Evolutionary conservation across 2,113 vertebrate species (phyloP).

Genomic region (Aspiorhynchus laticeps): DNA sequence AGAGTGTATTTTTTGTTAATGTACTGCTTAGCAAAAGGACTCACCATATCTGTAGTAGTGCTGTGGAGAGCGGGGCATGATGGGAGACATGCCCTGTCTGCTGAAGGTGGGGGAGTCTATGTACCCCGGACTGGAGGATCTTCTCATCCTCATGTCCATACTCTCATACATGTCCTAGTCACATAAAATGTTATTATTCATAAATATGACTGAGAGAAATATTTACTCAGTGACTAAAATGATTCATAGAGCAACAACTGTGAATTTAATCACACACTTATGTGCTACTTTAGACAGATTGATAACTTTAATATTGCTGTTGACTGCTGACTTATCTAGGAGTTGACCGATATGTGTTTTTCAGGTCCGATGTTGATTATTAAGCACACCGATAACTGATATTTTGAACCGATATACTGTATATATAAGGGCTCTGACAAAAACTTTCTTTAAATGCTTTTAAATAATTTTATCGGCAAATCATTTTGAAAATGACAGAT

Average conservation of each 20-base stretch:
- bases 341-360: too few species aligned
- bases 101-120: constrained; percentile 91
- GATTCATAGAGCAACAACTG: neutral
- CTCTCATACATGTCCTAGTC: constrained; percentile 89
- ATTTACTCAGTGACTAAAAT: neutral
- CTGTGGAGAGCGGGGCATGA: constrained; percentile 90
- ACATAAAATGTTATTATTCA: constrained; percentile 17
- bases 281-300: neutral
- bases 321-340: neutral
- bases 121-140: constrained; percentile 92
- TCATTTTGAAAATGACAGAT: too few species aligned
- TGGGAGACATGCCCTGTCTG: constrained; percentile 92
- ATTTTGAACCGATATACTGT: too few species aligned
- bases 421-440: too few species aligned
- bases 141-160: constrained; percentile 87
- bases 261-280: neutral
- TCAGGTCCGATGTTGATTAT: too few species aligned
- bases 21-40: constrained; percentile 39
- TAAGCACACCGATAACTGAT: too few species aligned
- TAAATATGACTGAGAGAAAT: neutral
- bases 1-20: neutral
- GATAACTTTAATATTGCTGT: neutral
- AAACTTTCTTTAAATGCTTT: too few species aligned
- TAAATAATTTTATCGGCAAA: too few species aligned
- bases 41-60: constrained; percentile 92